phyloP scores from a whole-genome alignment of 2,113 vertebrate genomes.

The Pycnonotus jocosus region DNA sequence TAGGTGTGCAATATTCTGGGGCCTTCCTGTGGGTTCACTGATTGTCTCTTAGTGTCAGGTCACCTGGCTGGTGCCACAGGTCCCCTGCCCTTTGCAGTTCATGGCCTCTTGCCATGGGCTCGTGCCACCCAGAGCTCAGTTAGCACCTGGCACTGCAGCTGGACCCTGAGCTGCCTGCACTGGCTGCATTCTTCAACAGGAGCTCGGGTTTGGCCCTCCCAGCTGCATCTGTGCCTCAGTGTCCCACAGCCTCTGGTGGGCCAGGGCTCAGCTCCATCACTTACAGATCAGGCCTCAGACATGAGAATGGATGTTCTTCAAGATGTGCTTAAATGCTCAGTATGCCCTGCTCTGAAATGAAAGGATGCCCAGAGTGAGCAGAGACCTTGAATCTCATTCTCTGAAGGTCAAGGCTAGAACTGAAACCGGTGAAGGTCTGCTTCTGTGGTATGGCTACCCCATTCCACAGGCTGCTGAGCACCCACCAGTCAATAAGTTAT shows the following conservation, averaged over 20 bases:
- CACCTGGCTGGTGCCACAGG: neutral
- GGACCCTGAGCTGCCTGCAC: neutral
- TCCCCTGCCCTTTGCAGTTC: neutral
- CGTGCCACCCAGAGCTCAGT: neutral
- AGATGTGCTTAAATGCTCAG: neutral
- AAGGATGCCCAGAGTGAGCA: neutral
- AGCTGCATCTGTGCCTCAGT: neutral
- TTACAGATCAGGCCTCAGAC: neutral
- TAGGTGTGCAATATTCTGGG: neutral
- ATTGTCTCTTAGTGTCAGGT: neutral
- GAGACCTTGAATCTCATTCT: neutral
- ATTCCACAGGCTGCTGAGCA: neutral
- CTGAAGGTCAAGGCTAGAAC: neutral
- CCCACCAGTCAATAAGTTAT: neutral
- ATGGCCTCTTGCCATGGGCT: rapidly evolving
- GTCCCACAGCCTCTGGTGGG: neutral
- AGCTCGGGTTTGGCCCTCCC: neutral
- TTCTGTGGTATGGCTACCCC: neutral
- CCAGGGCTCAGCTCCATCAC: neutral
- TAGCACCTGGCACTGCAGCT: neutral
- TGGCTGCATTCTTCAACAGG: rapidly evolving
- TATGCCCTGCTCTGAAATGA: neutral
- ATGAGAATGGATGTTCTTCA: neutral
- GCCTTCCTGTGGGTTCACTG: neutral
- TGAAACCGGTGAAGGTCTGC: neutral